phyloP scores from a whole-genome alignment of 2,797 vertebrate species.

The Micropoecilia bifurca region DNA sequence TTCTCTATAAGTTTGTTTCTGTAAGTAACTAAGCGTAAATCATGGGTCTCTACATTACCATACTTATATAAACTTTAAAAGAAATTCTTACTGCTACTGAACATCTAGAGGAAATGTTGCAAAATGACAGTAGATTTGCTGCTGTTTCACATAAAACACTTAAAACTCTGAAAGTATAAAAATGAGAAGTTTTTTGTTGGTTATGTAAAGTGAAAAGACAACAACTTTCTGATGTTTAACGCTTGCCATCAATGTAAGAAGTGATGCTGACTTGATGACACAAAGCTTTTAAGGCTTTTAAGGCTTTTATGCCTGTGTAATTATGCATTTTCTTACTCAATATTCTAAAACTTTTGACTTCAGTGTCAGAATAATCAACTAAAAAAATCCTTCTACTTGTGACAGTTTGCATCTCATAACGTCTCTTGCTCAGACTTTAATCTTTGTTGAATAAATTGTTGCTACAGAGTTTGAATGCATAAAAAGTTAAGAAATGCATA shows the following conservation, averaged over 20 bases:
- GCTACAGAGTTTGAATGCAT: neutral
- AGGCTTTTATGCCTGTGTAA: neutral
- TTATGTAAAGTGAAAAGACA: neutral
- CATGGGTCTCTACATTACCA: neutral
- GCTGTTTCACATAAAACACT: neutral
- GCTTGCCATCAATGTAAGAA: neutral
- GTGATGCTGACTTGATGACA: neutral
- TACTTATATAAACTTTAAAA: neutral
- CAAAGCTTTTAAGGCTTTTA: neutral
- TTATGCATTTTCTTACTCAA: neutral
- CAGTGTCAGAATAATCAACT: neutral
- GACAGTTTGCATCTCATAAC: neutral
- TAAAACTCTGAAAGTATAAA: neutral
- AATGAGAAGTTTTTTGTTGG: neutral
- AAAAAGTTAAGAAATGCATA: neutral
- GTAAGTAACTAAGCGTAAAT: neutral
- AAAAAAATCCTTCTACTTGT: neutral
- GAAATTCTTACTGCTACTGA: neutral
- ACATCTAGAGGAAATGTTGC: neutral
- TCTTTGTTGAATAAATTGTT: neutral
- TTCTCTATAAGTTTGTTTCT: neutral
- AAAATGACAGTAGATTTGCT: neutral
- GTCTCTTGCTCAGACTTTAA: neutral
- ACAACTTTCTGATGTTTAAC: neutral
- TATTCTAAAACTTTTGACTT: neutral